phyloP scores from a whole-genome alignment of 2,797 vertebrate species.

The Syncerus caffer region DNA sequence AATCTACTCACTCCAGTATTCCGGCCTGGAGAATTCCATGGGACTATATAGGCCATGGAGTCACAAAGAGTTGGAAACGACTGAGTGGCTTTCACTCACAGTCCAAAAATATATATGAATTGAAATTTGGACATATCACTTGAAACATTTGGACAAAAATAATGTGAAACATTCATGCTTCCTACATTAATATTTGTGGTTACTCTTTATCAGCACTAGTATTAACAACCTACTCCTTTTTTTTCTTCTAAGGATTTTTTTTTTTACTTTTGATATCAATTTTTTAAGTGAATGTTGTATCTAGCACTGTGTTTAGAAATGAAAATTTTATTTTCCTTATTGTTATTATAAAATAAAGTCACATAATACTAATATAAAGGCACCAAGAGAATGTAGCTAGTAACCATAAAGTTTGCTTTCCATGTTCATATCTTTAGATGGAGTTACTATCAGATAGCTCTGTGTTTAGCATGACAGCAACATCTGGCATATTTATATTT shows the following conservation, averaged over 20 bases:
- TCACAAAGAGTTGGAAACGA: neutral
- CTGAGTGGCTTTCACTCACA: neutral
- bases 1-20: neutral
- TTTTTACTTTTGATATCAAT: neutral
- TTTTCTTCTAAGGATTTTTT: neutral
- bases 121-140: neutral
- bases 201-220: neutral
- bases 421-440: neutral
- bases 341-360: neutral
- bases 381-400: neutral
- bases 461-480: neutral
- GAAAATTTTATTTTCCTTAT: neutral
- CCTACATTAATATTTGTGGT: neutral
- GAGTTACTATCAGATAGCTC: neutral
- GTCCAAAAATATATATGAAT: neutral
- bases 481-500: neutral
- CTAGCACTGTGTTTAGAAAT: neutral
- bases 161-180: neutral
- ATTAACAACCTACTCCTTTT: neutral
- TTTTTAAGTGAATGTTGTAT: neutral
- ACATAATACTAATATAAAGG: neutral
- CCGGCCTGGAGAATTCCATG: neutral
- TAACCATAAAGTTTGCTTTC: neutral
- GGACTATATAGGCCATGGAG: neutral
- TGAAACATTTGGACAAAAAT: neutral